Evolutionary conservation across 2,797 vertebrate species (phyloP).

Genomic region (Pelobates cultripes): DNA sequence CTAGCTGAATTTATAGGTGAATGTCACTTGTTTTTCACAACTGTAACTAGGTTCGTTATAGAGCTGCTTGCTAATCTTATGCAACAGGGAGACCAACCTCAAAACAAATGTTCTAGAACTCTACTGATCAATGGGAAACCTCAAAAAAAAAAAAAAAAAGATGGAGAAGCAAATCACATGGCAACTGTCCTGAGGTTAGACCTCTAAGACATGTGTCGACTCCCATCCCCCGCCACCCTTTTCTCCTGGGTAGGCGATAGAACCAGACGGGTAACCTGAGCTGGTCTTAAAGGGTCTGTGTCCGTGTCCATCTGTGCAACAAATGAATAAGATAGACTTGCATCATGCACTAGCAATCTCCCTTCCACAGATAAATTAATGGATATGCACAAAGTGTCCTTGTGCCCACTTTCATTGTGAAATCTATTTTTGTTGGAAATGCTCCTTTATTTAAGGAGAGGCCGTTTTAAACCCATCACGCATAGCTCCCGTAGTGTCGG

Average conservation of each 20-base stretch:
- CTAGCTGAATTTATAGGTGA: background rate
- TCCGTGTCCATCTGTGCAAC: slow-evolving; percentile 16
- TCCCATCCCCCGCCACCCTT: background rate
- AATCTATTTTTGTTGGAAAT: no score
- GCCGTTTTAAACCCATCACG: no score
- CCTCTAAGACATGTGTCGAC: background rate
- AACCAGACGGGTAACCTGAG: slow-evolving; percentile 29
- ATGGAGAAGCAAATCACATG: no score
- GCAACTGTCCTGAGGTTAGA: background rate
- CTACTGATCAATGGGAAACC: background rate
- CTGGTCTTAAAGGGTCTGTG: background rate
- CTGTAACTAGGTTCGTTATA: background rate
- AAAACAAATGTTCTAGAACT: background rate
- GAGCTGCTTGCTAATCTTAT: background rate
- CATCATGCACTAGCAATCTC: background rate
- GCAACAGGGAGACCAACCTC: background rate
- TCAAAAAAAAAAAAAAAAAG: background rate
- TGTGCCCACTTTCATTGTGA: no score
- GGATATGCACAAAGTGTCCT: no score
- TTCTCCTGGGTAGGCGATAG: background rate
- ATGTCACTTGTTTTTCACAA: background rate
- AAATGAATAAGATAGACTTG: background rate
- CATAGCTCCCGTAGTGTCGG: no score
- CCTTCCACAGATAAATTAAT: background rate
- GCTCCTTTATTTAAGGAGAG: no score